These are phyloP conservation scores for Spodoptera exigua DNA, from an alignment of 2,888 invertebrate genomes.

Conservation along the genomic window DNA sequence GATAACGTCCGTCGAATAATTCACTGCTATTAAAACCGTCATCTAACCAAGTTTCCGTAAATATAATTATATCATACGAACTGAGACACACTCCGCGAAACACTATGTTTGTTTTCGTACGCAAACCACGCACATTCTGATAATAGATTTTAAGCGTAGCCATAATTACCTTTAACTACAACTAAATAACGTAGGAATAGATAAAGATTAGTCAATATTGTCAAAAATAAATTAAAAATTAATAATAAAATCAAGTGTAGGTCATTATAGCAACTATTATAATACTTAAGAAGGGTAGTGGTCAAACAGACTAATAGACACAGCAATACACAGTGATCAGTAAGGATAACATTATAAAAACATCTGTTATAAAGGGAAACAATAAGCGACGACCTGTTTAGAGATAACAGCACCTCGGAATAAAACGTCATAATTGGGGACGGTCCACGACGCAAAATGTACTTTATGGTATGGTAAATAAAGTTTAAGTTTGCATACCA, in stretches of 20 bases:
- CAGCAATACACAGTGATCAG: constrained; percentile 9
- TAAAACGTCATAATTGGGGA: background rate
- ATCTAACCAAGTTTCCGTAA: background rate
- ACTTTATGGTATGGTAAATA: background rate
- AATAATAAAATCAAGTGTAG: background rate
- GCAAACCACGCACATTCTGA: constrained; percentile 6
- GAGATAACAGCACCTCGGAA: background rate
- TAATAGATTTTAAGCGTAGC: too few relatives aligned
- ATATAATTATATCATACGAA: background rate
- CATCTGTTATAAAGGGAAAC: background rate
- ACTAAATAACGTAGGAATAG: background rate
- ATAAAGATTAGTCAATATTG: too few relatives aligned
- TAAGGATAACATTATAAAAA: background rate
- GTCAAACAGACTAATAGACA: constrained; percentile 1
- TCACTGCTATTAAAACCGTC: constrained; percentile 5
- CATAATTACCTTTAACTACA: constrained; percentile 2
- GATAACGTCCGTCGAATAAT: constrained; percentile 11
- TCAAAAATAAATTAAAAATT: background rate
- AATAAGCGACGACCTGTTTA: background rate
- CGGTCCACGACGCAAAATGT: background rate
- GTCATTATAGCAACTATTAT: background rate
- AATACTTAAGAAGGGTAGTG: background rate
- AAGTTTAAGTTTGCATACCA: background rate
- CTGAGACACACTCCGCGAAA: background rate
- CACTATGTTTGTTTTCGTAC: background rate